Evolutionary conservation across 1,140 invertebrate species (phyloP).

Genomic region (Thaumetopoea pityocampa): DNA sequence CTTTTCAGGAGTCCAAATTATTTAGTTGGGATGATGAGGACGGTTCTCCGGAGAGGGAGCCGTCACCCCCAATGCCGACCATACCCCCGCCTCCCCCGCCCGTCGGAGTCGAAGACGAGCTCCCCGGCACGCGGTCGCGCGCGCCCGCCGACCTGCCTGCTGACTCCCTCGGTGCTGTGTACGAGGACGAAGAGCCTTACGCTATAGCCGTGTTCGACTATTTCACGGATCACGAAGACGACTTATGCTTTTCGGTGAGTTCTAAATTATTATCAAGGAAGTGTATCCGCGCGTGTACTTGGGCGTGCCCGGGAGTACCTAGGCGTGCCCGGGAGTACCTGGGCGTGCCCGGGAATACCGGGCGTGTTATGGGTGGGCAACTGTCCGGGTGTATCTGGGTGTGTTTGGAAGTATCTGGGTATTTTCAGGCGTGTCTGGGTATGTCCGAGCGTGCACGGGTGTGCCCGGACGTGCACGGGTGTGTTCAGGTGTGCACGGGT

Average conservation of each 20-base stretch:
- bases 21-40: slow-evolving; percentile 44
- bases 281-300: too few species aligned
- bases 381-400: too few species aligned
- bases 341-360: too few species aligned
- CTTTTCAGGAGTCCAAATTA: slow-evolving; percentile 41
- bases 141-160: too few species aligned
- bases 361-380: too few species aligned
- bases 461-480: too few species aligned
- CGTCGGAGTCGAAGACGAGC: slow-evolving; percentile 59
- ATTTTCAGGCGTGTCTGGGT: too few species aligned
- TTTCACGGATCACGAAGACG: slow-evolving; percentile 80
- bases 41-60: slow-evolving; percentile 47
- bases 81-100: slow-evolving; percentile 85
- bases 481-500: too few species aligned
- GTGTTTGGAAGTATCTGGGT: too few species aligned
- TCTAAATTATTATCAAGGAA: slow-evolving; percentile 1
- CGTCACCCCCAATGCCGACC: slow-evolving; percentile 85
- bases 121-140: slow-evolving; percentile 49
- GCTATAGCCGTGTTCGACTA: slow-evolving; percentile 87
- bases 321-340: too few species aligned
- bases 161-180: slow-evolving; percentile 8
- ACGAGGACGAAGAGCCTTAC: slow-evolving; percentile 72
- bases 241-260: slow-evolving; percentile 84
- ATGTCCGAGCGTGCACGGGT: too few species aligned
- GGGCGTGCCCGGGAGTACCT: too few species aligned